phyloP scores from a whole-genome alignment of 2,797 vertebrate species.

The Betta splendens region DNA sequence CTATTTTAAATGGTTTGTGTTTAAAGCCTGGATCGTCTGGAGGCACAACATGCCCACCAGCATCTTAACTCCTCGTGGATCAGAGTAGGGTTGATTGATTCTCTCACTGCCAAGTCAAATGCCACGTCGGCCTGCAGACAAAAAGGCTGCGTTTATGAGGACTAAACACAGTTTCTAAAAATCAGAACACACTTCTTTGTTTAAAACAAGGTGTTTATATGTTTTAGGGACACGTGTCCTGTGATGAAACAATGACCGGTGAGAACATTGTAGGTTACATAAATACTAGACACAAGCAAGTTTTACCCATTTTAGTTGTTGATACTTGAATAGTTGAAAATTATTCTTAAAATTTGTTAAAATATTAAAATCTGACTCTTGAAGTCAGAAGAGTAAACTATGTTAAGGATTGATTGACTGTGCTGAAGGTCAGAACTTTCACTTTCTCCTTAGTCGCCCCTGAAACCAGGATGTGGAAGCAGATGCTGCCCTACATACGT shows the following conservation, averaged over 20 bases:
- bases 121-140: conserved; percentile 19
- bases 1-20: conserved; percentile 45
- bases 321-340: not conserved
- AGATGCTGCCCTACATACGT: conserved; percentile 14
- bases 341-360: too few relatives aligned
- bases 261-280: not conserved
- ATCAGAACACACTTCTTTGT: not conserved
- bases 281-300: too few relatives aligned
- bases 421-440: not conserved
- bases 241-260: not conserved
- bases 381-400: not conserved
- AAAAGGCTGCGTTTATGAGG: conserved; percentile 18
- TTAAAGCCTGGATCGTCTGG: conserved; percentile 35
- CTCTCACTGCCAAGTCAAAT: conserved; percentile 36
- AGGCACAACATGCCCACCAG: conserved; percentile 34
- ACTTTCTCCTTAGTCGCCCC: not conserved
- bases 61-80: conserved; percentile 34
- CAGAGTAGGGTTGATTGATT: conserved; percentile 28
- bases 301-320: too few relatives aligned
- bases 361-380: not conserved
- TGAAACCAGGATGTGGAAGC: conserved; percentile 9
- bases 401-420: too few relatives aligned
- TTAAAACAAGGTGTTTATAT: not conserved
- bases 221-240: not conserved
- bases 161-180: not conserved